Base-by-base conservation (phyloP, 2,797 vertebrate species). In the Falco columbarius region DNA sequence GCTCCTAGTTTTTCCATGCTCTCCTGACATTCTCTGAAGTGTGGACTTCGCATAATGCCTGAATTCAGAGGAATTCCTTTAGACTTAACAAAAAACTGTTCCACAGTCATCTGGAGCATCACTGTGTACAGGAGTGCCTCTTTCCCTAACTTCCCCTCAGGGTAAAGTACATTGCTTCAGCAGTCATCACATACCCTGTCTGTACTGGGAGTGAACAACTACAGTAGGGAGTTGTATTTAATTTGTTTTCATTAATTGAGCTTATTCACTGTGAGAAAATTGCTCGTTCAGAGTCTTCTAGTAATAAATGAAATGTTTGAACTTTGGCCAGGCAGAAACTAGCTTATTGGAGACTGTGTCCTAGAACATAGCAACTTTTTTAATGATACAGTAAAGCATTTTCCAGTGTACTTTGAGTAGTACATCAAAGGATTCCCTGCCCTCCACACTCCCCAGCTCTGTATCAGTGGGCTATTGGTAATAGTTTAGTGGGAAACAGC, bases 191-290 rank as follows among this genome's bases (percentile, higher is more conserved):
- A 18, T 91, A 74, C 52, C 73, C 83, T 95, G 67, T 70, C 44
- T 2, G 1, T 94, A 67, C 36, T 82, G 81, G 81, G 62, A 96
- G 55, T 82, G 86, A 76, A 94, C 95, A 38, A 20, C 90, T 86
- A 52, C 76, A 92, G 44, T 23, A 95, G 86, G 74, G 77, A 93
- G 74, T 87, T 93, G 24, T 18, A 42, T 88, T 90, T 95, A 61
- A 71, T 89, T 94, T 94, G 52, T 96, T 94, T 93, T 89, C 40
- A 20, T 93, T 94, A 95, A 82, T 76, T 76, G 74, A 95, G 26
- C 17, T 84, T 86, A 82, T 89, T 92, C 70, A 67, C 32, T 90
- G 30, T 84, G 47, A 86, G 52, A 80, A 94, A 82, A 82, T 36
- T 63, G 55, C 56, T 89, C 79, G 58, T 86, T 96, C 40, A n/a